Conservation (phyloP, 64 coral and sea anemone species). For the Cladopsammia gracilis region DNA sequence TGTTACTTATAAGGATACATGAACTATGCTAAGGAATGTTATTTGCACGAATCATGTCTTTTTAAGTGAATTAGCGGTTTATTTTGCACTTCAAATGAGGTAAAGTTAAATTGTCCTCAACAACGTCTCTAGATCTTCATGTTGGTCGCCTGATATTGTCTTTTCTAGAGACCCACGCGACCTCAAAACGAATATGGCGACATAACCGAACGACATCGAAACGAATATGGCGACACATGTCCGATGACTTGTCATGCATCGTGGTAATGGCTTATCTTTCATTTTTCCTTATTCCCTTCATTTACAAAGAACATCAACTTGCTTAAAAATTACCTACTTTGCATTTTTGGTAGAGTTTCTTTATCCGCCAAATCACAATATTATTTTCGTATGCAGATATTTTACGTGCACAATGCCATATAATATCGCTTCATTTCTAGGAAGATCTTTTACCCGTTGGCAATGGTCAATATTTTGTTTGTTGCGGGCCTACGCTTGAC, state of each 20-base stretch:
- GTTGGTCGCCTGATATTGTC: not conserved
- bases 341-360: not conserved
- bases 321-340: not conserved
- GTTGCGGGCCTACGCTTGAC: not conserved
- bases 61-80: not conserved
- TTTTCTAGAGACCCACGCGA: not conserved
- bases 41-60: not conserved
- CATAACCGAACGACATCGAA: not conserved
- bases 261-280: too few species aligned
- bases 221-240: too few species aligned
- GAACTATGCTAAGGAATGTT: not conserved
- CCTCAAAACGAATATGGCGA: not conserved
- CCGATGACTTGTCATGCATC: too few species aligned
- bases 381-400: not conserved
- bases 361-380: not conserved
- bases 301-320: not conserved
- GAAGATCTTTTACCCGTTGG: not conserved
- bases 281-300: not conserved
- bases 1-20: not conserved
- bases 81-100: not conserved
- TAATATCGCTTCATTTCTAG: not conserved
- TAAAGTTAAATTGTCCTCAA: not conserved
- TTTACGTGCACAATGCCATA: not conserved
- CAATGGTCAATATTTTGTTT: not conserved
- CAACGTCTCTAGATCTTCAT: not conserved